Percentiles rank a stretch among this genome's conserved stretches.
Conservation (phyloP, 1,140 invertebrate species). For the Brachionus koreanus region DNA sequence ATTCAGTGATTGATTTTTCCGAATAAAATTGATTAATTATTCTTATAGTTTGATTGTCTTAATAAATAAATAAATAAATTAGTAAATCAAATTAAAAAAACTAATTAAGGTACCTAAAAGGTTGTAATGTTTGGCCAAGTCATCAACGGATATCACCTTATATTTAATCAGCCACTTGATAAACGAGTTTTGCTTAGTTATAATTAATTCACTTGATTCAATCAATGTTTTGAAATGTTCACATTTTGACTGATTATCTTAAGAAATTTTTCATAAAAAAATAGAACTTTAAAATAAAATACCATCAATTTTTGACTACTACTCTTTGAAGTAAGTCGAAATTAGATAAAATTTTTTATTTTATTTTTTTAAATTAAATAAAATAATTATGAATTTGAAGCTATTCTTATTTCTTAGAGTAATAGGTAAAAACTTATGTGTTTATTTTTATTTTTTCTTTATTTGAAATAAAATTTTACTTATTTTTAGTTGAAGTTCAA, state of each 20-base stretch:
- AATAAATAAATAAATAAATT: neutral
- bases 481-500: constrained; percentile 7
- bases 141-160: neutral
- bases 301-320: neutral
- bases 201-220: constrained; percentile 1
- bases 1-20: neutral
- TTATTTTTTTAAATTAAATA: too few relatives aligned
- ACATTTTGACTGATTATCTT: constrained; percentile 26
- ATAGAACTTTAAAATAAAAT: neutral
- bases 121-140: neutral
- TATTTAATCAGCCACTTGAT: constrained; percentile 7
- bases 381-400: neutral
- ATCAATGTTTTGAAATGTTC: neutral
- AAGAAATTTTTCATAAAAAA: neutral
- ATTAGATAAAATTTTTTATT: too few relatives aligned
- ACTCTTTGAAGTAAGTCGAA: too few relatives aligned
- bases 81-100: neutral
- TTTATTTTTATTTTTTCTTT: neutral
- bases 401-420: neutral
- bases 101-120: neutral
- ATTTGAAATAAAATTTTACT: neutral
- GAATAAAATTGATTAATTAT: constrained; percentile 34
- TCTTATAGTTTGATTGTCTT: constrained; percentile 15
- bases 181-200: neutral
- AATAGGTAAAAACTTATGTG: neutral